Evolutionary conservation across 2,113 vertebrate genomes (phyloP), one percentile per base, ranked within the genome.

Genomic region (Eolophus roseicapilla): DNA sequence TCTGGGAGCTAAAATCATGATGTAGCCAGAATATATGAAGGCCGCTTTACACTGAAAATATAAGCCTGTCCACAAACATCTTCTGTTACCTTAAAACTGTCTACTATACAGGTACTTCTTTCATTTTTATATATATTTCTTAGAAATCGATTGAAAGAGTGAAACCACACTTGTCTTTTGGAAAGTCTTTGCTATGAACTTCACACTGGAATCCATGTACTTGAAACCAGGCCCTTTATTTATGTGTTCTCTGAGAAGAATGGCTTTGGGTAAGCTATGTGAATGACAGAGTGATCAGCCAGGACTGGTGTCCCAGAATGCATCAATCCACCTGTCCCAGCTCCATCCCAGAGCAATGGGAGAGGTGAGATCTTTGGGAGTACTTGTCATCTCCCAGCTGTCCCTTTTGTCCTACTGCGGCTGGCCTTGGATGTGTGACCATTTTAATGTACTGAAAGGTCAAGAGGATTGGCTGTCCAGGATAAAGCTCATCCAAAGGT

Each of bases 1-100:
- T 68, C 83, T 92, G 77, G 75, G 83, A 86, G 47, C n/a, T 92
- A 86, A 79, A 92, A 82, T 87, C 74, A 81, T 89, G 62, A 52
- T 73, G 39, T 64, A 88, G 17, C 31, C 4, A 13, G 80, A 28
- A 29, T 65, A 53, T 33, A 46, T 6, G 33, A 60, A 71, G 21
- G 52, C 7, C 74, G 25, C 14, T 92, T 86, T 88, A 47, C 23
- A 39, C 14, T 43, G 55, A 78, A 84, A 94, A 46, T 86, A 25
- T 35, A 73, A 92, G 68, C 57, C 9, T 84, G 24, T 37, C 47
- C 17, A 47, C 46, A 73, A 81, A 52, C 14, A 53, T 55, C 25
- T 16, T 50, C 37, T 75, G 29, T 12, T 59, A 16, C 55, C 78
- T 92, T 84, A 84, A 92, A 83, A 75, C 60, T 41, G 55, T 15